These are phyloP conservation scores for Sipha maydis DNA, from an alignment of 2,888 invertebrate genomes.

Conservation along the genomic window DNA sequence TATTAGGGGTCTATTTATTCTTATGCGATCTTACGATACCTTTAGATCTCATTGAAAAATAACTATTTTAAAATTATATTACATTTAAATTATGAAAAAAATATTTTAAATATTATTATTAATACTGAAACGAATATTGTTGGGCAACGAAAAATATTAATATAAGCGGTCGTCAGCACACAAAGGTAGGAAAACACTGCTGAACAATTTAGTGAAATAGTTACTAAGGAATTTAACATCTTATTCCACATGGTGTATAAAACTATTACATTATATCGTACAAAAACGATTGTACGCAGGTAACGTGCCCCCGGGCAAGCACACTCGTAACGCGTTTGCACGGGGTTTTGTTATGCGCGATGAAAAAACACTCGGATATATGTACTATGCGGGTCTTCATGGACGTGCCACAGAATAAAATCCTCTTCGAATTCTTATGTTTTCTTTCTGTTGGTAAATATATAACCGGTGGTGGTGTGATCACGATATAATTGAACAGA, in stretches of 20 bases:
- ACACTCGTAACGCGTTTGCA: neutral
- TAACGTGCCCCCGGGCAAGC: neutral
- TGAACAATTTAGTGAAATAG: neutral
- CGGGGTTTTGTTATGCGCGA: neutral
- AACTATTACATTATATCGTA: neutral
- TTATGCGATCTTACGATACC: too few relatives aligned
- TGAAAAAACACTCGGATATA: neutral
- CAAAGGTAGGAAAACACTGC: too few relatives aligned
- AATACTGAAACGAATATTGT: too few relatives aligned
- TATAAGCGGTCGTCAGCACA: too few relatives aligned
- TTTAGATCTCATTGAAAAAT: too few relatives aligned
- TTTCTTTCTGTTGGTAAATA: neutral
- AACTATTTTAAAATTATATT: too few relatives aligned
- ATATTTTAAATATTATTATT: too few relatives aligned
- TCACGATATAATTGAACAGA: neutral
- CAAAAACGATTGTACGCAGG: neutral
- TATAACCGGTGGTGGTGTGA: neutral
- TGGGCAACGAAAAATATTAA: too few relatives aligned
- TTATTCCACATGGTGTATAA: neutral
- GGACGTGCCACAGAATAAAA: neutral
- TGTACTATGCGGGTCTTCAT: neutral
- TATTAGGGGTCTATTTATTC: too few relatives aligned
- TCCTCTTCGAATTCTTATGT: neutral
- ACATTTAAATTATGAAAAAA: too few relatives aligned
- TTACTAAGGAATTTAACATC: neutral